Evolutionary conservation across 2,888 invertebrate genomes (phyloP).

Genomic region (Maniola hyperantus): DNA sequence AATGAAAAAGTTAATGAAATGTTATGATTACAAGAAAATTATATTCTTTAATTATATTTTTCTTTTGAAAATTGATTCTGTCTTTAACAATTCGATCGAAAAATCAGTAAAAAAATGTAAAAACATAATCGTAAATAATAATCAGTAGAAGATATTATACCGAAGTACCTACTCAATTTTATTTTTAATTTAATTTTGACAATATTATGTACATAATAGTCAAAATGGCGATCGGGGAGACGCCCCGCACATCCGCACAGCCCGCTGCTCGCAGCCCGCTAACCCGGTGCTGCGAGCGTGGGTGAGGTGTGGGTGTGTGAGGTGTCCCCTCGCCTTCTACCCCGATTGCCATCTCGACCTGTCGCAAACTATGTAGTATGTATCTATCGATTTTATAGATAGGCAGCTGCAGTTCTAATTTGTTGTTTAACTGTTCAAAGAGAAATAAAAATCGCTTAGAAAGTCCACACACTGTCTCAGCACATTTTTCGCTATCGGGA

Average conservation of each 20-base stretch:
- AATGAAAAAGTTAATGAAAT: neutral
- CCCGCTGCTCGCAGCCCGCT: too few relatives aligned
- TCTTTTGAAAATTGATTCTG: neutral
- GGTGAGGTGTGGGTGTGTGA: too few relatives aligned
- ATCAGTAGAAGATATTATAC: too few relatives aligned
- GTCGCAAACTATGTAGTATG: too few relatives aligned
- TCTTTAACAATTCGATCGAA: neutral
- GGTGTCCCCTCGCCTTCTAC: too few relatives aligned
- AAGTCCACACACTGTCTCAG: constrained; percentile 19
- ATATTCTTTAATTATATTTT: neutral
- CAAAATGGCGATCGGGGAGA: too few relatives aligned
- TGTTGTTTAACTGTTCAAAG: constrained; percentile 11
- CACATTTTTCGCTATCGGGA: constrained; percentile 25
- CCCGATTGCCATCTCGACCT: too few relatives aligned
- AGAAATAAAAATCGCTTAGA: constrained; percentile 30
- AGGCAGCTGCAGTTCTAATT: neutral
- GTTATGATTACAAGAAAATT: neutral
- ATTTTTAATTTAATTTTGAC: neutral
- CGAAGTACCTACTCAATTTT: neutral
- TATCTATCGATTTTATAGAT: neutral
- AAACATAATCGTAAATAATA: too few relatives aligned
- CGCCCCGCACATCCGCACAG: too few relatives aligned
- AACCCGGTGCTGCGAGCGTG: too few relatives aligned
- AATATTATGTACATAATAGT: too few relatives aligned
- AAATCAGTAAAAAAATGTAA: neutral